Conservation (phyloP, 2,797 vertebrate species). For the Spondyliosoma cantharus region DNA sequence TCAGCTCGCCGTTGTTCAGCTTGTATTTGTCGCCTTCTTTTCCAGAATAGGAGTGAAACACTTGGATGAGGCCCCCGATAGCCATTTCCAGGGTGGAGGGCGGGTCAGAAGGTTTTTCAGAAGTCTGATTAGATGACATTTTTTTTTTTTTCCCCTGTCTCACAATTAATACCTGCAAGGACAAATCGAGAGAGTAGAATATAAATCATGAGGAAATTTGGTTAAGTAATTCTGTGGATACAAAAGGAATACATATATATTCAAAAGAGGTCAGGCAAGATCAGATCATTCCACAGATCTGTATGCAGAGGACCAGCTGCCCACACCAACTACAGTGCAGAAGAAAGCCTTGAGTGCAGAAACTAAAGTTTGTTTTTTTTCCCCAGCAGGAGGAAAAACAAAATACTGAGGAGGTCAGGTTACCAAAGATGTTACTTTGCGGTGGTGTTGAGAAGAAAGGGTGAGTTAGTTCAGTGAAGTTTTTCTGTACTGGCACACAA, state of each 20-base stretch:
- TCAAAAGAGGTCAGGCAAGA: background rate
- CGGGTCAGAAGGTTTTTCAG: slow-evolving; percentile 64
- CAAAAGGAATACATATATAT: too few relatives aligned
- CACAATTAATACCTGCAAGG: background rate
- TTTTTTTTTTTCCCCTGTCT: slow-evolving; percentile 14
- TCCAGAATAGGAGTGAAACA: slow-evolving; percentile 91
- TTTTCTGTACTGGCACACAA: background rate
- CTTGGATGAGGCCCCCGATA: slow-evolving; percentile 88
- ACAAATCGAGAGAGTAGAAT: background rate
- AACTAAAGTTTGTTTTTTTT: background rate
- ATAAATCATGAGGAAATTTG: background rate
- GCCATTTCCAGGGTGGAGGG: slow-evolving; percentile 84
- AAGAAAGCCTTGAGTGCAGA: background rate
- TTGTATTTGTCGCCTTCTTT: slow-evolving; percentile 94
- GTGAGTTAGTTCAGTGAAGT: background rate
- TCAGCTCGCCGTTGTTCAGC: slow-evolving; percentile 91
- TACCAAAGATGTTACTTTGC: background rate
- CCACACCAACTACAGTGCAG: background rate
- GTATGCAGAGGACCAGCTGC: slow-evolving; percentile 1
- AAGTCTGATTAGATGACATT: too few relatives aligned
- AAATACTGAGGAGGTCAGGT: background rate
- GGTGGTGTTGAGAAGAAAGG: background rate
- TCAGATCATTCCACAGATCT: background rate
- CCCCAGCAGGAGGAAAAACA: background rate
- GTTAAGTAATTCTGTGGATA: background rate